Evolutionary conservation across 1,140 invertebrate species (phyloP).

Genomic region (Zaprionus camerounensis): DNA sequence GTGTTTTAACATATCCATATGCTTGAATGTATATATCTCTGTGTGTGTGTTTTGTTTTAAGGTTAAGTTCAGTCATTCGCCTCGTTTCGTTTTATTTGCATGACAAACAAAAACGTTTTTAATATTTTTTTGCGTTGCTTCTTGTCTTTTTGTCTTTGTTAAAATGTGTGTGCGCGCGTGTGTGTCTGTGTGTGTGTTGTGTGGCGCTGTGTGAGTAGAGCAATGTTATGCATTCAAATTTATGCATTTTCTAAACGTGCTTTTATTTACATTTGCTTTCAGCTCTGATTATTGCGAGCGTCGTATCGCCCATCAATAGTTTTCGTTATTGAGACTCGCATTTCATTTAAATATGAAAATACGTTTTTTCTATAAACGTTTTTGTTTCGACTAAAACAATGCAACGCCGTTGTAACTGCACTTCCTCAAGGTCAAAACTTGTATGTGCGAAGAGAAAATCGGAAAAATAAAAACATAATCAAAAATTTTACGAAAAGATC

Average conservation of each 20-base stretch:
- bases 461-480: not conserved
- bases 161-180: not conserved
- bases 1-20: not conserved
- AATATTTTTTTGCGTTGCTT: conserved; percentile 39
- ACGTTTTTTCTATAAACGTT: conserved; percentile 10
- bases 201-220: conserved; percentile 7
- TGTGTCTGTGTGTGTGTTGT: conserved; percentile 5
- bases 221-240: conserved; percentile 51
- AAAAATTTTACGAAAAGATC: conserved; percentile 57
- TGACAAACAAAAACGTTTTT: conserved; percentile 57
- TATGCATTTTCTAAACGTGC: conserved; percentile 63
- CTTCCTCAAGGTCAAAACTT: conserved; percentile 14
- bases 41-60: conserved; percentile 49
- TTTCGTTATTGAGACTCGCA: conserved; percentile 25
- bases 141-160: conserved; percentile 1
- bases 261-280: conserved; percentile 55
- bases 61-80: conserved; percentile 71
- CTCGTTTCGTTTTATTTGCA: conserved; percentile 64
- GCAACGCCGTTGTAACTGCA: conserved; percentile 33
- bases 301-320: conserved; percentile 29
- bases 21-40: not conserved
- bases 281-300: conserved; percentile 32
- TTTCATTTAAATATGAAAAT: conserved; percentile 22
- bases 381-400: conserved; percentile 40
- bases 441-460: not conserved